Evolutionary conservation across 2,888 invertebrate genomes (phyloP), one percentile per base, ranked within the genome.

Genomic region (Oeneis ivallda): DNA sequence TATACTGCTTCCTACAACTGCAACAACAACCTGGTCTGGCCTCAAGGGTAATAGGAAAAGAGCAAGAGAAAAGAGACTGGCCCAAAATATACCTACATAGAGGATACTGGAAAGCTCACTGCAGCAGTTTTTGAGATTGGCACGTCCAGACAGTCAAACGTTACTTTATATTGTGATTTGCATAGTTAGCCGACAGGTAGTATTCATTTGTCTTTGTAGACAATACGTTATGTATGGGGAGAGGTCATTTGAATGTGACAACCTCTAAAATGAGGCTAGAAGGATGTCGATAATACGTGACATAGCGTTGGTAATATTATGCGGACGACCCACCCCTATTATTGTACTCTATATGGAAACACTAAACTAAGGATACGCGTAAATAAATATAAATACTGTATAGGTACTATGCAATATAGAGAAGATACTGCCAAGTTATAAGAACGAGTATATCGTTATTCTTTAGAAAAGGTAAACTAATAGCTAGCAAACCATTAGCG

Each of bases 211-310:
- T 45, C 15, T 47, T 3, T 15, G 15, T 41, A 41, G 41, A 13
- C 9, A 8, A 9, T 9, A 47, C 45, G 15, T 15, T n/a, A 45
- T 47, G 45, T 47, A 45, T 45, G 9, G 17, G 17, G 19, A 32
- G 9, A 56, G 57, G 57, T 57, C 43, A 45, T 15, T 26, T 19
- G 26, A 57, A 41, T 57, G 57, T 53, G 17, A 54, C 17, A 54
- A 57, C 57, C 57, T 57, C 26, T n/a, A 57, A 57, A 57, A 57
- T 57, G 26, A 57, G 43, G 57, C 43, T 57, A 39, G 37, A 54
- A 13, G 43, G 43, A 32, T 43, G 13, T 57, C 41, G 43, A 54
- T 37, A 54, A 9, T 19, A 54, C 49, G n/a, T 50, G 15, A 67
- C 56, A 26, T 1, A 26, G 26, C 4, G 1, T n/a, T n/a, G n/a